Conservation (phyloP, 2,113 vertebrate species). For the Arizona elegans region DNA sequence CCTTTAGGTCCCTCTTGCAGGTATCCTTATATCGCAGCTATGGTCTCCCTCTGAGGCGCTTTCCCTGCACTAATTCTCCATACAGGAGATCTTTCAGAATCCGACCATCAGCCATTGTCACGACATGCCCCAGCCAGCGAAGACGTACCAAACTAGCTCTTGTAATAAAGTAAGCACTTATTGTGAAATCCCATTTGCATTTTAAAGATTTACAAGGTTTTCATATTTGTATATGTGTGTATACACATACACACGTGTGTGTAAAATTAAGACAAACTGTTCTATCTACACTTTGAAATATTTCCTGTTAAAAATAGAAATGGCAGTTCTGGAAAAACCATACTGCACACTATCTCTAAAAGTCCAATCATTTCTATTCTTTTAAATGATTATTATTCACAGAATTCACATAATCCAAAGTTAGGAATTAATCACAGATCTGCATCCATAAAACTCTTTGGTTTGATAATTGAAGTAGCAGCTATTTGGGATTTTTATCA, state of each 20-base stretch:
- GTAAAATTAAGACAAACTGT: constrained; percentile 35
- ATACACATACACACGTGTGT: background rate
- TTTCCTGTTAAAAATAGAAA: constrained; percentile 39
- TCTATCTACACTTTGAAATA: constrained; percentile 37
- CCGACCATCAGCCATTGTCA: too few species aligned
- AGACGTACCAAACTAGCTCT: background rate
- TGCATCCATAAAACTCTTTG: background rate
- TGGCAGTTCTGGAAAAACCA: constrained; percentile 34
- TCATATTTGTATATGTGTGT: background rate
- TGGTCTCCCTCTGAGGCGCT: too few species aligned
- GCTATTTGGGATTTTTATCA: background rate
- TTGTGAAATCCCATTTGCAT: too few species aligned
- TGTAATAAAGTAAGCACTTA: constrained; percentile 4
- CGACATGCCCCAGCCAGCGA: too few species aligned
- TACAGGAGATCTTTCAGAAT: too few species aligned
- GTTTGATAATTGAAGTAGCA: background rate
- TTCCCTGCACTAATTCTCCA: too few species aligned
- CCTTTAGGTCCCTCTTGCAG: too few species aligned
- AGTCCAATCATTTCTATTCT: background rate
- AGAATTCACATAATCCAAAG: background rate
- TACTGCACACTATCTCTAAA: background rate
- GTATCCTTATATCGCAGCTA: too few species aligned
- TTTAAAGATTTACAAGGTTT: background rate
- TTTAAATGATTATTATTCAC: background rate
- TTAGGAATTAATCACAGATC: background rate